A percentile compares a stretch with the other conserved stretches of the same genome.
Conservation (phyloP, 2,797 vertebrate genomes). For the Sebastiscus tertius region DNA sequence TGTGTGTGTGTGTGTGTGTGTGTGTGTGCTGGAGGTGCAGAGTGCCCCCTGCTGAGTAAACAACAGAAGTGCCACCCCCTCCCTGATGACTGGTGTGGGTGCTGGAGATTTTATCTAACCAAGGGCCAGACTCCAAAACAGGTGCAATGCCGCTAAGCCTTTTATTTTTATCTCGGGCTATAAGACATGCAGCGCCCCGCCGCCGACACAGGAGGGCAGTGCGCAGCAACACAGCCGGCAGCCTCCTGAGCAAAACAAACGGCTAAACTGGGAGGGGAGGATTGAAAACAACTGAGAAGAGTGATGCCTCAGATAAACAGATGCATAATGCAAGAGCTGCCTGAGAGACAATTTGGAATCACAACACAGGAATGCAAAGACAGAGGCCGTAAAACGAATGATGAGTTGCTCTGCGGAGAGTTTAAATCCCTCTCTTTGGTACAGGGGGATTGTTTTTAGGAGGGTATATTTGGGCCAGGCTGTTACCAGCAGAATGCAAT, state of each 20-base stretch:
- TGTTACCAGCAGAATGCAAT: slow-evolving; percentile 49
- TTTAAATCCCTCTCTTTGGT: slow-evolving; percentile 50
- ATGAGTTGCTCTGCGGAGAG: slow-evolving; percentile 51
- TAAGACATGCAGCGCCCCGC: slow-evolving; percentile 38
- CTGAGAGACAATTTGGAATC: slow-evolving; percentile 68
- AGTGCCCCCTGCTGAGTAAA: slow-evolving; percentile 75
- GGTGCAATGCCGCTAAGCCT: slow-evolving; percentile 76
- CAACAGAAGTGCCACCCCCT: slow-evolving; percentile 67
- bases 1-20: slow-evolving; percentile 9
- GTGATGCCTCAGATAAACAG: slow-evolving; percentile 71
- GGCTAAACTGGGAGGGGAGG: slow-evolving; percentile 42
- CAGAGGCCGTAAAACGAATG: slow-evolving; percentile 57
- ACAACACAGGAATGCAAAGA: slow-evolving; percentile 61
- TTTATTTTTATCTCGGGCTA: slow-evolving; percentile 73
- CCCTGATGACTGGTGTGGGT: slow-evolving; percentile 62
- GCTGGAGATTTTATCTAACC: slow-evolving; percentile 77
- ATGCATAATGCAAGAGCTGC: slow-evolving; percentile 77
- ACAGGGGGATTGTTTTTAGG: slow-evolving; percentile 46
- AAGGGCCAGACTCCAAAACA: slow-evolving; percentile 77
- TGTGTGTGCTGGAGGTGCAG: slow-evolving; percentile 47
- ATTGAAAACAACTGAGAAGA: slow-evolving; percentile 55
- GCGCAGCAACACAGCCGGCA: slow-evolving; percentile 44
- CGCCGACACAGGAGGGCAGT: slow-evolving; percentile 75
- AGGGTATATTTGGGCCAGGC: slow-evolving; percentile 38
- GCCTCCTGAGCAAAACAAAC: slow-evolving; percentile 58